Conservation (phyloP, 2,888 invertebrate genomes). For the Abscondita cerata region DNA sequence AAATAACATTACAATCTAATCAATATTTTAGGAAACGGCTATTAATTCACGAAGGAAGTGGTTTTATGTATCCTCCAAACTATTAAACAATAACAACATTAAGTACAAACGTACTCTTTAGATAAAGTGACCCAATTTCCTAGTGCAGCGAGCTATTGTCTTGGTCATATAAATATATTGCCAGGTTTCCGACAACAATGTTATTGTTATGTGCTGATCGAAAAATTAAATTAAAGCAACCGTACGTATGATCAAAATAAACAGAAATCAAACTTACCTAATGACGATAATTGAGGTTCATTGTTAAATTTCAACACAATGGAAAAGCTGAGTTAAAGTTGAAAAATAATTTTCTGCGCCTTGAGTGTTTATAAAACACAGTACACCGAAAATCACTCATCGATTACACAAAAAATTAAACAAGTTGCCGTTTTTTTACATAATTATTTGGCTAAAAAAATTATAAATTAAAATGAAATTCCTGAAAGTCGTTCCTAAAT, state of each 20-base stretch:
- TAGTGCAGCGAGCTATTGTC: too few species aligned
- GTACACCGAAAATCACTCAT: slow-evolving; percentile 15
- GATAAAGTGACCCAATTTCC: too few species aligned
- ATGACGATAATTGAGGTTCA: slow-evolving; percentile 30
- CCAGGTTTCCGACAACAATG: too few species aligned
- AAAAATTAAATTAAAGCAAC: slow-evolving; percentile 4
- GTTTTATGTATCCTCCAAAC: too few species aligned
- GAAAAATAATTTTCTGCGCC: slow-evolving; percentile 14
- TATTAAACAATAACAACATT: too few species aligned
- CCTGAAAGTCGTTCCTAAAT: slow-evolving; percentile 43
- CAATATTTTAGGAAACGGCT: too few species aligned
- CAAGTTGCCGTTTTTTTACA: slow-evolving; percentile 21
- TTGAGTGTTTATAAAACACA: slow-evolving; percentile 22
- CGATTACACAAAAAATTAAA: slow-evolving; percentile 20
- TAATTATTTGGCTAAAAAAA: slow-evolving; percentile 22
- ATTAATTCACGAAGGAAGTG: too few species aligned
- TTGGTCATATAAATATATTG: too few species aligned
- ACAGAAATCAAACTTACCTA: slow-evolving; percentile 33
- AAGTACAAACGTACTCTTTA: too few species aligned
- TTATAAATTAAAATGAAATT: slow-evolving; percentile 20
- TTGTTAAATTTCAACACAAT: slow-evolving; percentile 32
- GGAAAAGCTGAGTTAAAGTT: slow-evolving; percentile 20
- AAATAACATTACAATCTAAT: too few species aligned
- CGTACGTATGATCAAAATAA: background rate
- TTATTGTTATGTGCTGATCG: too few species aligned